Evolutionary conservation across 2,113 vertebrate species (phyloP).

Genomic region (Chaetodon trifascialis): DNA sequence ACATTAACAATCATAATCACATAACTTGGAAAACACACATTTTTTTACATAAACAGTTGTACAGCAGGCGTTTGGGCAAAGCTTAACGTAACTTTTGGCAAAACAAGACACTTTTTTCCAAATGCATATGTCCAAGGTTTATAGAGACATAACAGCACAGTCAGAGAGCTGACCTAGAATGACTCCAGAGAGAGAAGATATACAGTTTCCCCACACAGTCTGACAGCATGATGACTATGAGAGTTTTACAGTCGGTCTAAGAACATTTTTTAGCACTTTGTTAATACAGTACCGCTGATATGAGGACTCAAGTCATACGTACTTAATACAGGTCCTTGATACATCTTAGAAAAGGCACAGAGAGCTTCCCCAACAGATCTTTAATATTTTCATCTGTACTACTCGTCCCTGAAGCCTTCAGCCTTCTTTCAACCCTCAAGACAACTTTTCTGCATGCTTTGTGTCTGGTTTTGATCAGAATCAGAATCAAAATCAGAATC

Average conservation of each 20-base stretch:
- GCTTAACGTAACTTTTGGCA: neutral
- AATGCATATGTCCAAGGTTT: neutral
- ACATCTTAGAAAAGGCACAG: neutral
- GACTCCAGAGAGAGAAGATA: neutral
- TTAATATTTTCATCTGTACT: neutral
- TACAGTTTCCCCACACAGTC: neutral
- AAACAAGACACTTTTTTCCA: neutral
- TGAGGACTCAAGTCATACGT: neutral
- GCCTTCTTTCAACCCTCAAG: neutral
- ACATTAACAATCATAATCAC: neutral
- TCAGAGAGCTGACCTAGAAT: neutral
- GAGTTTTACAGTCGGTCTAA: neutral
- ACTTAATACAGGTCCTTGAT: slow-evolving; percentile 11
- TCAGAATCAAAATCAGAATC: slow-evolving; percentile 57
- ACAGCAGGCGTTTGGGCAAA: neutral
- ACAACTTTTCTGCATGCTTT: neutral
- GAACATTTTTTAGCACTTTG: neutral
- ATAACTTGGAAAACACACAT: neutral
- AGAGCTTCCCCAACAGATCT: neutral
- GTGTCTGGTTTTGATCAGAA: neutral
- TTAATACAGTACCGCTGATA: neutral
- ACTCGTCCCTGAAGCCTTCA: neutral
- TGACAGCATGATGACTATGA: neutral
- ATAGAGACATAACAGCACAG: neutral
- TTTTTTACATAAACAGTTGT: neutral